phyloP scores from a whole-genome alignment of 2,797 vertebrate genomes.

The Antrozous pallidus region DNA sequence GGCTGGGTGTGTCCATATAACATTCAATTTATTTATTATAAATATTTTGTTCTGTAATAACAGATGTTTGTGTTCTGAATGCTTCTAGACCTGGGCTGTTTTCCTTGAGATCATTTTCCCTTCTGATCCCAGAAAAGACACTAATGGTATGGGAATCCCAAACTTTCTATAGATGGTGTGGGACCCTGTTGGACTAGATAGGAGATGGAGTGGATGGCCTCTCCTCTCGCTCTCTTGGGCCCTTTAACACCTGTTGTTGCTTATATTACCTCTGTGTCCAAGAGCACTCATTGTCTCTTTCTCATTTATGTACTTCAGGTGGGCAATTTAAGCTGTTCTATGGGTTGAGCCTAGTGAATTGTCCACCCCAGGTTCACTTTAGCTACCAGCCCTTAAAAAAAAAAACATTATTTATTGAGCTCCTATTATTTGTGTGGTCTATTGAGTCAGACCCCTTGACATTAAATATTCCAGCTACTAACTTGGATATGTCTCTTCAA shows the following conservation, averaged over 20 bases:
- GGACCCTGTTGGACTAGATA: not conserved
- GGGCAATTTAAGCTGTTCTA: not conserved
- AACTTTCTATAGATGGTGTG: not conserved
- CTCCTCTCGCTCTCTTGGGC: not conserved
- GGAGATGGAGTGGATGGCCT: not conserved
- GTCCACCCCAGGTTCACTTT: not conserved
- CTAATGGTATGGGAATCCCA: not conserved
- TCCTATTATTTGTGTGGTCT: not conserved
- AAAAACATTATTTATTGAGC: not conserved
- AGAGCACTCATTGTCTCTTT: not conserved
- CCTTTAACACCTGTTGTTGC: not conserved
- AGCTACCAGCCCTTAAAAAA: not conserved
- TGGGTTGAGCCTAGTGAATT: not conserved
- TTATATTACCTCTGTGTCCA: fast-evolving
- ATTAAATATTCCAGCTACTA: not conserved
- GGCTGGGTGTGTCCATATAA: not conserved
- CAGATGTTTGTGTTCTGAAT: conserved; percentile 5
- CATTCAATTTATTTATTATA: conserved; percentile 8
- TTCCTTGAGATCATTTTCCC: not conserved
- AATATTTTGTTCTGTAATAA: not conserved
- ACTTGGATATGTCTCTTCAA: not conserved
- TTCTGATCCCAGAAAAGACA: not conserved
- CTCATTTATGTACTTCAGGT: not conserved
- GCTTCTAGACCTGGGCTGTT: not conserved
- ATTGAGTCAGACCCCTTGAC: not conserved